These are phyloP conservation scores for Stegastes partitus DNA, from an alignment of 2,113 vertebrate species.

Conservation along the genomic window DNA sequence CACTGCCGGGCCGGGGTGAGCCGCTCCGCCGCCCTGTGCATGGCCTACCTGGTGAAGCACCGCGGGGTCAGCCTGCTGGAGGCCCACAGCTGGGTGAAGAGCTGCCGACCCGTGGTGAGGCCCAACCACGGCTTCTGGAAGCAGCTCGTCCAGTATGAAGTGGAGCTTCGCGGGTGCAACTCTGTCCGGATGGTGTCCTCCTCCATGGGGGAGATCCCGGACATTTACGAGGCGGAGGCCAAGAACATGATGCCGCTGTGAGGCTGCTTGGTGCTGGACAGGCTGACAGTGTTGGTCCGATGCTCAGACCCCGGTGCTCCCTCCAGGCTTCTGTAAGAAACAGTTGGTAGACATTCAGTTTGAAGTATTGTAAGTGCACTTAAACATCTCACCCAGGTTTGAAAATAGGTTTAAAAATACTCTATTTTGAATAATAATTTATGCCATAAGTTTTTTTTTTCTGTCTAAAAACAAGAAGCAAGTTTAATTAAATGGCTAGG, in stretches of 20 bases:
- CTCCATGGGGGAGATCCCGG: slow-evolving; percentile 80
- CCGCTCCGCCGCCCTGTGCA: slow-evolving; percentile 83
- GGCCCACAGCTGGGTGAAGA: slow-evolving; percentile 76
- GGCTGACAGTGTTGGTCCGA: no score
- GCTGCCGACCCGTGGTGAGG: slow-evolving; percentile 75
- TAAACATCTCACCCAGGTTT: no score
- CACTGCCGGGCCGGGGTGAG: slow-evolving; percentile 86
- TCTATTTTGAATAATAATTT: no score
- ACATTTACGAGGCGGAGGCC: slow-evolving; percentile 79
- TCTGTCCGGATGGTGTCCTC: slow-evolving; percentile 82
- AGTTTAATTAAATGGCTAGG: no score
- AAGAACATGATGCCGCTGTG: slow-evolving; percentile 76
- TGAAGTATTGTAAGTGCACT: no score
- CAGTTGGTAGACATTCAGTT: no score
- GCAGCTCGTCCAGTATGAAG: slow-evolving; percentile 84
- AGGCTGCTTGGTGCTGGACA: slow-evolving; percentile 11
- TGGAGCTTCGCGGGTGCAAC: slow-evolving; percentile 64
- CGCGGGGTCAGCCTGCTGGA: slow-evolving; percentile 65
- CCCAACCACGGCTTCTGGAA: slow-evolving; percentile 86
- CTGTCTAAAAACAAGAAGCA: no score
- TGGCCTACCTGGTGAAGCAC: slow-evolving; percentile 84
- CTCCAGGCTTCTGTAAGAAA: no score
- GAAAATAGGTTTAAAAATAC: no score
- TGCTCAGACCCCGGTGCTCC: no score
- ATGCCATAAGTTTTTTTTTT: no score